Evolutionary conservation across 2,888 invertebrate species (phyloP).

Genomic region (Harmothoe impar): DNA sequence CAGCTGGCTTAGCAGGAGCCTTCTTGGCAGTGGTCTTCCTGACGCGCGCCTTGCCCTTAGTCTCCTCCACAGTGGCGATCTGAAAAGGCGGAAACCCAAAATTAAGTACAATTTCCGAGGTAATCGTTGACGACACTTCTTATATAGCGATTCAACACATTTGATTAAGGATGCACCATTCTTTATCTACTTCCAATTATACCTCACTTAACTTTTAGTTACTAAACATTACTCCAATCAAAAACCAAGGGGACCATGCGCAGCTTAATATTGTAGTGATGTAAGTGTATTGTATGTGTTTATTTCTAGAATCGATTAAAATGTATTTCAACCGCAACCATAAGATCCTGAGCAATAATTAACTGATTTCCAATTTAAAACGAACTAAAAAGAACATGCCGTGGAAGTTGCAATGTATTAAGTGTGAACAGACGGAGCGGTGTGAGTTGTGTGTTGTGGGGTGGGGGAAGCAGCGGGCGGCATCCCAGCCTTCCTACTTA

Average conservation of each 20-base stretch:
- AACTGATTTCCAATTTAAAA: background rate
- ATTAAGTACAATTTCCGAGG: background rate
- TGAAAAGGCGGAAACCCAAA: conserved; percentile 52
- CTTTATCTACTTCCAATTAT: background rate
- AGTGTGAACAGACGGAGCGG: background rate
- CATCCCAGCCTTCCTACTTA: background rate
- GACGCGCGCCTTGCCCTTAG: conserved; percentile 67
- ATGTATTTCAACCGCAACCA: background rate
- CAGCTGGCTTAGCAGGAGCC: conserved; percentile 29
- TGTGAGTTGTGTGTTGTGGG: background rate
- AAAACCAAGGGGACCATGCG: conserved; percentile 14
- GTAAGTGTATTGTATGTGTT: background rate
- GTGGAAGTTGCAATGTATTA: background rate
- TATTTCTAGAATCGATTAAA: background rate
- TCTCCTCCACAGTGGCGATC: conserved; percentile 68
- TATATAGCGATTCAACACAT: background rate
- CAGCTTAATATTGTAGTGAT: background rate
- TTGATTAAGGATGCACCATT: background rate
- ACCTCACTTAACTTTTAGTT: background rate
- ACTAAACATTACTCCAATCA: background rate
- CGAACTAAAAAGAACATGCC: background rate
- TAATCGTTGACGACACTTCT: background rate
- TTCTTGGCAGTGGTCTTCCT: conserved; percentile 61
- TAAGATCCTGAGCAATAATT: background rate
- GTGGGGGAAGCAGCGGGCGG: background rate